A percentile compares a stretch with the other conserved stretches of the same genome.
Evolutionary conservation across 2,888 invertebrate genomes (phyloP).

Genomic region (Pemphredon lugubris): DNA sequence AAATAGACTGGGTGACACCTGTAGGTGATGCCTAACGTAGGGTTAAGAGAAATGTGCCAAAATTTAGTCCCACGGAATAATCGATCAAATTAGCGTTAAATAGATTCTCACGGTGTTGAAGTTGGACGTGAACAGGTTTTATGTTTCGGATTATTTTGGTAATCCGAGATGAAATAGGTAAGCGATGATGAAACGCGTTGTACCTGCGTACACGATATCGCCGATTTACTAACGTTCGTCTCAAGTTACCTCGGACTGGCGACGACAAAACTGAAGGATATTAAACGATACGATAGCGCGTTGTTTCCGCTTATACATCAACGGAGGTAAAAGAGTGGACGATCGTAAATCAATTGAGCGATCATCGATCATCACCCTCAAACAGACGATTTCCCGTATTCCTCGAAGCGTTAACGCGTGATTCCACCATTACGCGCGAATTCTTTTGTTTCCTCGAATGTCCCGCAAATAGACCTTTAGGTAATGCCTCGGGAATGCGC

Average conservation of each 20-base stretch:
- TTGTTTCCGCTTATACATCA: constrained; percentile 53
- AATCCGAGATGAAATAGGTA: neutral
- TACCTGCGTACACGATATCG: too few species aligned
- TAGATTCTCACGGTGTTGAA: too few species aligned
- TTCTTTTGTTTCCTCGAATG: neutral
- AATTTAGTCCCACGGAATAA: too few species aligned
- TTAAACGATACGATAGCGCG: constrained; percentile 26
- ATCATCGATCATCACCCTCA: constrained; percentile 56
- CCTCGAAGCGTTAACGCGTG: constrained; percentile 35
- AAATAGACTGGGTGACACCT: too few species aligned
- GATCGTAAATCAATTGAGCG: constrained; percentile 44
- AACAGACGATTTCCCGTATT: constrained; percentile 27
- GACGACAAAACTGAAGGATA: constrained; percentile 17
- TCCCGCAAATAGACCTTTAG: constrained; percentile 10
- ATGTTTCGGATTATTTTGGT: too few species aligned
- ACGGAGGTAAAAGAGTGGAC: constrained; percentile 40
- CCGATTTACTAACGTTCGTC: too few species aligned
- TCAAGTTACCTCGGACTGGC: constrained; percentile 35
- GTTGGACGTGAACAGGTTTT: too few species aligned
- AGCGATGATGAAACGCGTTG: neutral
- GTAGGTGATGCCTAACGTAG: too few species aligned
- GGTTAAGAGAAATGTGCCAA: too few species aligned
- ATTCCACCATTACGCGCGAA: constrained; percentile 1
- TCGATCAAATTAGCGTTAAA: too few species aligned
- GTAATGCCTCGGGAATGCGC: neutral